These are phyloP conservation scores for Leptodactylus fallax DNA, from an alignment of 2,797 vertebrate genomes.

Conservation along the genomic window DNA sequence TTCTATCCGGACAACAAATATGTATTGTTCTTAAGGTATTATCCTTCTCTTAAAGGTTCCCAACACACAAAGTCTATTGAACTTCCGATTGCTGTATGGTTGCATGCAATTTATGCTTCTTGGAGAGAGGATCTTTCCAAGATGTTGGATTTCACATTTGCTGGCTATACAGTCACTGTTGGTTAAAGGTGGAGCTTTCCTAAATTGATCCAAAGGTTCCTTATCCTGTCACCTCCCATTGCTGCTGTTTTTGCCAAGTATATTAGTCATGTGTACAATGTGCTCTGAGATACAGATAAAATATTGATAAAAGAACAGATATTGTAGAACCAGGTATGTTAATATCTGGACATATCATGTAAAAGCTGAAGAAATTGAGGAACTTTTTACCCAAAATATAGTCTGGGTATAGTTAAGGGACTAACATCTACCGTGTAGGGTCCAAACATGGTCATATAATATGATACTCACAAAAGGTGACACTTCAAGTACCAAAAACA, in stretches of 20 bases:
- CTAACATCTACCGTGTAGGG: no score
- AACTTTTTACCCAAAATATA: no score
- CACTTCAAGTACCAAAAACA: no score
- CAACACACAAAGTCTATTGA: background rate
- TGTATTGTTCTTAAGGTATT: background rate
- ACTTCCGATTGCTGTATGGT: no score
- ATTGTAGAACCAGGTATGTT: background rate
- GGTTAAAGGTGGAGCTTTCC: background rate
- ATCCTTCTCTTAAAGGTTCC: background rate
- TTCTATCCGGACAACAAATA: background rate
- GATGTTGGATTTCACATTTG: no score
- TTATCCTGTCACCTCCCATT: background rate
- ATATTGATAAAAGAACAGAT: background rate
- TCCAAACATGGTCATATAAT: no score
- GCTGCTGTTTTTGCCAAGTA: background rate
- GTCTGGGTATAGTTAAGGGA: no score
- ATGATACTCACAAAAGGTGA: no score
- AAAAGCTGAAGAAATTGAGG: no score
- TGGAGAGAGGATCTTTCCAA: no score
- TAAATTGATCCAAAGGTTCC: background rate
- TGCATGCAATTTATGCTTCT: no score
- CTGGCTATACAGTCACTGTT: background rate
- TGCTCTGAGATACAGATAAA: no score
- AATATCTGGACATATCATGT: background rate
- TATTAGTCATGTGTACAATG: background rate